A percentile compares a stretch with the other conserved stretches of the same genome.
Evolutionary conservation across 2,797 vertebrate species (phyloP).

Genomic region (Naso thynnoides): DNA sequence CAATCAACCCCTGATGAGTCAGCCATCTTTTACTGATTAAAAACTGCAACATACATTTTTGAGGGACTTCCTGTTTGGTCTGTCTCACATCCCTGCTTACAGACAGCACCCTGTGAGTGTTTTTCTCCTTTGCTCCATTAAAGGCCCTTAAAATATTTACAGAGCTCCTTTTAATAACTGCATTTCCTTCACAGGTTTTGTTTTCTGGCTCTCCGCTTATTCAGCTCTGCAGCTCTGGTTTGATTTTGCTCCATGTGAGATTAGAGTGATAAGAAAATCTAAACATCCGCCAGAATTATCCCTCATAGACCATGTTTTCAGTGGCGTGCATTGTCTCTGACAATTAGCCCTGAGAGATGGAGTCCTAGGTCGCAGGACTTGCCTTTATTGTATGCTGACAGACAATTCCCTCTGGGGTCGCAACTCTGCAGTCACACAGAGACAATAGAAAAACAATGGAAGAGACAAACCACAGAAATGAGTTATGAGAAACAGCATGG

Average conservation of each 20-base stretch:
- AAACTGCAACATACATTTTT: conserved; percentile 83
- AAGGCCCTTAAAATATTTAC: conserved; percentile 74
- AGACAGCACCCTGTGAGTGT: conserved; percentile 61
- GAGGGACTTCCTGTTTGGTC: conserved; percentile 87
- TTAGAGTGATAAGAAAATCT: conserved; percentile 74
- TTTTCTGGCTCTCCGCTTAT: conserved; percentile 29
- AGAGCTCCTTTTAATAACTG: conserved; percentile 78
- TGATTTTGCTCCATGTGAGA: conserved; percentile 62
- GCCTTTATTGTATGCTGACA: conserved; percentile 78
- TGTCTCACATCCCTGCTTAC: conserved; percentile 80
- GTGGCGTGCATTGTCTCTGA: conserved; percentile 70
- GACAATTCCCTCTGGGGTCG: conserved; percentile 76
- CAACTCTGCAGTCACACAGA: conserved; percentile 56
- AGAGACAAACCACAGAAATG: conserved; percentile 59
- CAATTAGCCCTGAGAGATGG: conserved; percentile 76
- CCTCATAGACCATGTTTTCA: conserved; percentile 64
- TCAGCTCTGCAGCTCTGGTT: conserved; percentile 41
- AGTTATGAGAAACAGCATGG: conserved; percentile 54
- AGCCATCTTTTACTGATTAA: conserved; percentile 85
- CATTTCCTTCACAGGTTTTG: conserved; percentile 64
- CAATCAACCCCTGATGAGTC: conserved; percentile 80
- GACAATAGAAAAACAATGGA: conserved; percentile 67
- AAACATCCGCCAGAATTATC: conserved; percentile 82
- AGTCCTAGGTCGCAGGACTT: conserved; percentile 65
- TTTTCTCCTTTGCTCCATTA: conserved; percentile 61